phyloP scores from a whole-genome alignment of 2,113 vertebrate genomes.

The Myrmecobius fasciatus region DNA sequence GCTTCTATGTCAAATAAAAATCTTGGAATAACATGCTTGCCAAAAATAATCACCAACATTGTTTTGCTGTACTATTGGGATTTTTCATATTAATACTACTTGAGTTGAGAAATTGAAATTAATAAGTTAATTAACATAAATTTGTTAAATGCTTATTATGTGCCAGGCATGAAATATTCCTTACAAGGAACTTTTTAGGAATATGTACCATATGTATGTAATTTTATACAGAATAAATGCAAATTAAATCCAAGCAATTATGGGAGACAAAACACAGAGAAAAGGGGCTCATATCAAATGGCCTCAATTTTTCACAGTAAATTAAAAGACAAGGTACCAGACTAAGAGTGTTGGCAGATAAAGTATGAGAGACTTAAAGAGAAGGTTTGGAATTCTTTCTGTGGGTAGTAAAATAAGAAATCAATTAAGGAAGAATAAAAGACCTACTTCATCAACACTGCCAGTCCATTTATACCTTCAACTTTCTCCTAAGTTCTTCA shows the following conservation, averaged over 20 bases:
- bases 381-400: neutral
- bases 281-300: neutral
- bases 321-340: neutral
- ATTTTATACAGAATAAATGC: neutral
- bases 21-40: neutral
- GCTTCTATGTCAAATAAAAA: neutral
- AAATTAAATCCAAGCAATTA: neutral
- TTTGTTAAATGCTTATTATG: neutral
- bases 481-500: neutral
- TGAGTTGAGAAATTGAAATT: neutral
- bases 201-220: neutral
- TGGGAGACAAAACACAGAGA: neutral
- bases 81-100: neutral
- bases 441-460: neutral
- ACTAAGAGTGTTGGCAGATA: neutral
- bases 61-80: neutral
- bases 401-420: neutral
- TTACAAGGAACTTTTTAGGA: neutral
- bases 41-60: neutral
- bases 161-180: neutral
- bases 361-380: neutral
- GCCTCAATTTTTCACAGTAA: neutral
- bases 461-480: neutral
- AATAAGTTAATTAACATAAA: neutral
- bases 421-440: neutral